Evolutionary conservation across 2,113 vertebrate genomes (phyloP).

Genomic region (Columbina picui): DNA sequence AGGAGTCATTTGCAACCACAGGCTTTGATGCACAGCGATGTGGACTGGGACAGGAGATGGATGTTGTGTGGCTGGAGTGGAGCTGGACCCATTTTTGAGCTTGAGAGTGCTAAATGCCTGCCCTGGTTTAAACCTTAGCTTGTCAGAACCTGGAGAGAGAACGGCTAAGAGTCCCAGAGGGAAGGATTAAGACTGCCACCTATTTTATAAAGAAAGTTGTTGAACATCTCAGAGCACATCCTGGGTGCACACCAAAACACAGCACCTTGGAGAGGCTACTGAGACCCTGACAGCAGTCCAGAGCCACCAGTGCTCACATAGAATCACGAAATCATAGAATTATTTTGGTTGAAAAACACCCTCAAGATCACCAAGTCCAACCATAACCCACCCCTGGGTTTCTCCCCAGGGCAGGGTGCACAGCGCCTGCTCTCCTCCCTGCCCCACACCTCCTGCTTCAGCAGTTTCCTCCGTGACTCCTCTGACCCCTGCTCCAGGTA

Average conservation of each 20-base stretch:
- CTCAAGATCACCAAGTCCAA: too few relatives aligned
- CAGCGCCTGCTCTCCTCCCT: too few relatives aligned
- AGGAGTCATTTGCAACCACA: neutral
- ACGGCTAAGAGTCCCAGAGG: neutral
- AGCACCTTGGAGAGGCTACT: neutral
- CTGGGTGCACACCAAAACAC: neutral
- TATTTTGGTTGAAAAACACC: too few relatives aligned
- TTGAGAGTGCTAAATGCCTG: neutral
- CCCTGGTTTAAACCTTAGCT: neutral
- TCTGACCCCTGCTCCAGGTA: too few relatives aligned
- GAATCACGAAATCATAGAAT: too few relatives aligned
- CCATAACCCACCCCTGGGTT: too few relatives aligned
- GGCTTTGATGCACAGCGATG: rapidly evolving
- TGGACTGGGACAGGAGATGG: neutral
- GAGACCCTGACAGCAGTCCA: rapidly evolving
- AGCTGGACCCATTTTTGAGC: too few relatives aligned
- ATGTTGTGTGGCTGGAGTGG: neutral
- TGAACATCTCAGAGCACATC: neutral
- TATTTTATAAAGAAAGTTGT: neutral
- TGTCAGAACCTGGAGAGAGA: neutral
- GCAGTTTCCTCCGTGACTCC: too few relatives aligned
- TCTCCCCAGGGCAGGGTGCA: too few relatives aligned
- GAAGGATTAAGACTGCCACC: neutral
- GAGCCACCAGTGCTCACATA: neutral
- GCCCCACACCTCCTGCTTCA: too few relatives aligned